phyloP scores from a whole-genome alignment of 2,113 vertebrate genomes.

The Pangasianodon hypophthalmus region DNA sequence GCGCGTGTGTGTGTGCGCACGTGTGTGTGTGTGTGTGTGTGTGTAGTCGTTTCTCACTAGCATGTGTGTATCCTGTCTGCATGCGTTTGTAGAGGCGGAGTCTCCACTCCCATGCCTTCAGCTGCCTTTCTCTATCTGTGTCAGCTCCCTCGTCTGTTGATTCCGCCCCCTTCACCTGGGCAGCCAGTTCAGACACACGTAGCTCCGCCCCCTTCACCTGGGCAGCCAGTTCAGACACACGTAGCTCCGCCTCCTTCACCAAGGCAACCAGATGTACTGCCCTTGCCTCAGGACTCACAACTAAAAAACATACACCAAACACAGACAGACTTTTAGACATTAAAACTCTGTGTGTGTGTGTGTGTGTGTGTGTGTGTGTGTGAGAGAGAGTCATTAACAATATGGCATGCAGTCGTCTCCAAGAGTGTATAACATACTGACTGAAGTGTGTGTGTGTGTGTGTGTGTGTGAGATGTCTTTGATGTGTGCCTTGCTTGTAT shows the following conservation, averaged over 20 bases:
- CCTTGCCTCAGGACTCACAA: slow-evolving; percentile 85
- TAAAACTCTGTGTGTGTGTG: neutral
- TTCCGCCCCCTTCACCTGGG: slow-evolving; percentile 77
- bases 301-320: slow-evolving; percentile 60
- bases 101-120: slow-evolving; percentile 89
- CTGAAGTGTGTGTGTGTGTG: neutral
- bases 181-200: slow-evolving; percentile 78
- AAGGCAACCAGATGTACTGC: slow-evolving; percentile 81
- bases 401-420: neutral
- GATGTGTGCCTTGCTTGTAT: slow-evolving; percentile 59
- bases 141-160: slow-evolving; percentile 72
- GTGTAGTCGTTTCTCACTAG: slow-evolving; percentile 75
- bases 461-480: slow-evolving; percentile 48
- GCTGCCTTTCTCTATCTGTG: slow-evolving; percentile 82
- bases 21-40: slow-evolving; percentile 12
- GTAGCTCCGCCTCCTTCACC: slow-evolving; percentile 86
- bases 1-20: neutral
- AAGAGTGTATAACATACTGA: neutral
- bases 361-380: slow-evolving; percentile 37
- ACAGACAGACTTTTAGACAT: neutral
- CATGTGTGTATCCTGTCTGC: slow-evolving; percentile 88
- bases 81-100: slow-evolving; percentile 88
- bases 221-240: slow-evolving; percentile 77
- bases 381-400: neutral
- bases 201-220: slow-evolving; percentile 86